Base-by-base conservation (phyloP, 1,140 invertebrate species). In the Centruroides sculpturatus region DNA sequence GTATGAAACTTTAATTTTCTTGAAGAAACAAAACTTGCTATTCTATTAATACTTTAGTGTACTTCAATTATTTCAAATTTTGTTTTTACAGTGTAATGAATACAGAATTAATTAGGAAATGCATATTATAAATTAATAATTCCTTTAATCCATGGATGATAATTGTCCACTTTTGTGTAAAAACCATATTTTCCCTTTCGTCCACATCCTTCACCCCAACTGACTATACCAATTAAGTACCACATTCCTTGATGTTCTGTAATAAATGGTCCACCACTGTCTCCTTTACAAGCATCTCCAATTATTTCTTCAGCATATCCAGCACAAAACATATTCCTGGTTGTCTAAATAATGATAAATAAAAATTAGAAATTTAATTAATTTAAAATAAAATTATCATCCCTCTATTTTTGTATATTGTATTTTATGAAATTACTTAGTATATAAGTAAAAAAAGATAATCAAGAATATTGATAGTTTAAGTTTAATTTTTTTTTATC, bases 271-370 rank as follows among this genome's bases (percentile, higher is more conserved):
- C 75, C 75, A 5, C 75, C 76, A 66, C 71, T 73, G 58, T 77
- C 75, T 8, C 75, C 75, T 55, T 71, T 65, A 41, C 70, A 69
- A 7, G 73, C 69, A 66, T 75, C 74, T 3, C 72, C 72, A 35
- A 66, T 62, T 50, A 69, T 67, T 41, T 68, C 67, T 60, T 67
- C 66, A 35, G 59, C 59, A 62, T 71, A 71, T 8, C 75, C 75
- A 23, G 75, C 75, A 68, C 75, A 77, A 52, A 77, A 73, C 75
- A 77, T 76, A 35, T 72, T 71, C 7, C 67, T 59, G 0, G 73
- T 76, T 3, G 71, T 70, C 54, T 66, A 48, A 34, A 66, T 23
- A 67, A 35, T 8, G 53, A 62, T 36, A 56, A 56, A 56, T 1
- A 13, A 41, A 35, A 56, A 41, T 12, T 47, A 35, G 5, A 41